Percentiles rank a stretch among this genome's conserved stretches.
Conservation (phyloP, 2,888 invertebrate species). For the Mythimna pallens region DNA sequence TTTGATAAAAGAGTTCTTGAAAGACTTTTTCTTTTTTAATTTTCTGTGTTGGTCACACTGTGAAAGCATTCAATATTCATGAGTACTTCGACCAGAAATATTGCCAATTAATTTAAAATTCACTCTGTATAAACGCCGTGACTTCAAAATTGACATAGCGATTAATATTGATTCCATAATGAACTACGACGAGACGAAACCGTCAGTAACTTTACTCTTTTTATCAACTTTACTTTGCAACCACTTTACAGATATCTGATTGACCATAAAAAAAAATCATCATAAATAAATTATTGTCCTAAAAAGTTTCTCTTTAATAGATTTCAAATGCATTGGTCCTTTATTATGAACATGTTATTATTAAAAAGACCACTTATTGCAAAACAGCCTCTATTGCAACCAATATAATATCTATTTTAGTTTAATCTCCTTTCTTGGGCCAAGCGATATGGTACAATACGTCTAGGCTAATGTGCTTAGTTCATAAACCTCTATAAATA, state of each 20-base stretch:
- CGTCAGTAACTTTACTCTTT: neutral
- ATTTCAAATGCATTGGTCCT: conserved; percentile 62
- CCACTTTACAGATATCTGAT: conserved; percentile 33
- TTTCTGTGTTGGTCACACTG: neutral
- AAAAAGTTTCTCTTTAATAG: conserved; percentile 47
- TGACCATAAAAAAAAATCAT: conserved; percentile 26
- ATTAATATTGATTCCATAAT: conserved; percentile 20
- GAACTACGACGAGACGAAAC: conserved; percentile 22
- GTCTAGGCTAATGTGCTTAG: conserved; percentile 58
- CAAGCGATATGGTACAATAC: conserved; percentile 64
- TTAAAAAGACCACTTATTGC: conserved; percentile 53
- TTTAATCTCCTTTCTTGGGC: conserved; percentile 40
- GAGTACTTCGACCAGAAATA: neutral
- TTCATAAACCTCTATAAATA: conserved; percentile 63
- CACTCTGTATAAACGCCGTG: conserved; percentile 13
- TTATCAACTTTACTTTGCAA: conserved; percentile 34
- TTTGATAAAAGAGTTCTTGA: neutral
- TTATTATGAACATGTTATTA: conserved; percentile 57
- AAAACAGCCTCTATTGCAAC: conserved; percentile 59
- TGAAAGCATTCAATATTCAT: too few relatives aligned
- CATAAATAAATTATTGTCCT: conserved; percentile 41
- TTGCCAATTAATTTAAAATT: neutral
- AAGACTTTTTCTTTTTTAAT: neutral
- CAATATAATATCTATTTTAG: conserved; percentile 36
- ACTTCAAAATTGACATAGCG: conserved; percentile 52